Conservation (phyloP, 1,140 invertebrate species). For the Phymorhynchus buccinoides region DNA sequence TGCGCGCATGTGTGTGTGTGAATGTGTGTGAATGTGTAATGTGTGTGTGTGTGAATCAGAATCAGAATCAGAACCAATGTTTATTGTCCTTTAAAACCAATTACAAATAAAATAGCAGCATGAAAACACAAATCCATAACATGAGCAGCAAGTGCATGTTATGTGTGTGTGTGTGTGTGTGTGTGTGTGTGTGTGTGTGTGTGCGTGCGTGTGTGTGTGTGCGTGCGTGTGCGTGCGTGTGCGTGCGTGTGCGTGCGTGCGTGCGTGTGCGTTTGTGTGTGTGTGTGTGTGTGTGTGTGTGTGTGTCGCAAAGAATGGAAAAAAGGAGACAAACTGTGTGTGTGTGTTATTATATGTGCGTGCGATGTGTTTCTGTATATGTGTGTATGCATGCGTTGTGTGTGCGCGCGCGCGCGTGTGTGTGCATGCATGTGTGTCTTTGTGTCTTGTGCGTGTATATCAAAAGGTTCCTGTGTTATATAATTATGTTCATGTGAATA, state of each 20-base stretch:
- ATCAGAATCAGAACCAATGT: too few species aligned
- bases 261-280: neutral
- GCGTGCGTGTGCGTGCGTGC: neutral
- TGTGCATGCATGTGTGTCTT: neutral
- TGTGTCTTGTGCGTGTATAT: too few species aligned
- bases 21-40: neutral
- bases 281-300: neutral
- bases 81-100: neutral
- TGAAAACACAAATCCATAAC: too few species aligned
- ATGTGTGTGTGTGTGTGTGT: conserved; percentile 2
- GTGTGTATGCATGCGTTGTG: neutral
- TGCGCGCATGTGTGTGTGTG: neutral
- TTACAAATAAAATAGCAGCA: neutral
- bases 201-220: neutral
- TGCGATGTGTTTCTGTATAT: neutral
- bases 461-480: too few species aligned
- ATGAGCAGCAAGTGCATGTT: too few species aligned
- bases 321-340: too few species aligned
- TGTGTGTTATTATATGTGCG: neutral
- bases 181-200: conserved; percentile 25
- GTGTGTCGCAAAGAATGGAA: too few species aligned
- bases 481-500: too few species aligned
- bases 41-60: neutral
- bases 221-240: neutral
- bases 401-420: neutral